These are phyloP conservation scores for Tiliacea aurago DNA, from an alignment of 2,888 invertebrate species.

Conservation along the genomic window DNA sequence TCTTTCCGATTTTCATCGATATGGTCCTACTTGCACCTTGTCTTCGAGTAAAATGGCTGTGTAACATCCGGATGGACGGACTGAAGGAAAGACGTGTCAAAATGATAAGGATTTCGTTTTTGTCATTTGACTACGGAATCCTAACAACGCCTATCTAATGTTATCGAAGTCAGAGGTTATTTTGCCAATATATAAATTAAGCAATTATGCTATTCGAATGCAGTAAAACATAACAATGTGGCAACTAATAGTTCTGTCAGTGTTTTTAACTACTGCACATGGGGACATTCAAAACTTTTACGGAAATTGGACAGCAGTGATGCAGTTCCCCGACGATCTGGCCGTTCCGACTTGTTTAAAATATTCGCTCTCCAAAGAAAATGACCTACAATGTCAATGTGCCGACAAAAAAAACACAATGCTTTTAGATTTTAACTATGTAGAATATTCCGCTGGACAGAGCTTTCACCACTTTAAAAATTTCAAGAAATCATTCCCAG, in stretches of 20 bases:
- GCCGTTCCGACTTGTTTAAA: background rate
- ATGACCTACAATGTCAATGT: conserved; percentile 6
- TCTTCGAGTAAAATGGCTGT: background rate
- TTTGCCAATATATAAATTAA: conserved; percentile 9
- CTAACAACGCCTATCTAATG: background rate
- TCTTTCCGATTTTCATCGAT: too few species aligned
- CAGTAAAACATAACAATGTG: conserved; percentile 1
- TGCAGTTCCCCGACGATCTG: background rate
- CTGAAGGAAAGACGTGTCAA: background rate
- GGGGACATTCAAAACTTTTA: conserved; percentile 1
- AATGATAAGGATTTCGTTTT: background rate
- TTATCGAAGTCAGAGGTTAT: conserved; percentile 15
- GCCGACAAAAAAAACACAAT: background rate
- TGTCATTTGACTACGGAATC: background rate
- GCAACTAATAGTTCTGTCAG: conserved; percentile 8
- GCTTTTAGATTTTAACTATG: conserved; percentile 1
- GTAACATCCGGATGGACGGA: background rate
- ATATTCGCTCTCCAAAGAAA: background rate
- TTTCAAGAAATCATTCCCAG: conserved; percentile 2
- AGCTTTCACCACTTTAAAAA: fast-evolving
- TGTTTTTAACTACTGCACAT: conserved; percentile 6
- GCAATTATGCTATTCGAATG: background rate
- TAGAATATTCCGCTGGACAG: background rate
- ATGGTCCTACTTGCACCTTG: background rate
- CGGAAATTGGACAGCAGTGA: conserved; percentile 6